A percentile compares a stretch with the other conserved stretches of the same genome.
Evolutionary conservation across 2,888 invertebrate genomes (phyloP).

Genomic region (Ceraclea dissimilis): DNA sequence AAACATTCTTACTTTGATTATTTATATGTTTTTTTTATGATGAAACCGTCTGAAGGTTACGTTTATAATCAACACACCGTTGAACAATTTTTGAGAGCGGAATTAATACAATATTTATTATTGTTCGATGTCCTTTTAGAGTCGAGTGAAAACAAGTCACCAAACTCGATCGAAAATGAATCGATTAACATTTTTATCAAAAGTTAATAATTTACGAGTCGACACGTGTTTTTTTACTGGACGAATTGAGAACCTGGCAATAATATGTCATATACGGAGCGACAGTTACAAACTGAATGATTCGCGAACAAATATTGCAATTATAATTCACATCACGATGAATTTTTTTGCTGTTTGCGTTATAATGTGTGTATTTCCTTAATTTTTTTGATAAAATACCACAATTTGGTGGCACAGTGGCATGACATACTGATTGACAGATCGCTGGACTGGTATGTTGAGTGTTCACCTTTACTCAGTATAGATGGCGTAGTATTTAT

Average conservation of each 20-base stretch:
- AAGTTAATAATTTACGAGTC: slow-evolving; percentile 25
- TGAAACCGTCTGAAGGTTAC: too few species aligned
- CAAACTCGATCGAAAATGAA: slow-evolving; percentile 4
- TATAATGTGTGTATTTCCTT: not conserved
- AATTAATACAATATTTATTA: not conserved
- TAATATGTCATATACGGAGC: slow-evolving; percentile 10
- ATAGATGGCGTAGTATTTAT: too few species aligned
- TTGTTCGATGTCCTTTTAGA: slow-evolving; percentile 1
- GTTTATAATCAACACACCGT: too few species aligned
- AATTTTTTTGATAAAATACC: slow-evolving; percentile 1
- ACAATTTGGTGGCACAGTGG: not conserved
- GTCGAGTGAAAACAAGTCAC: slow-evolving; percentile 1
- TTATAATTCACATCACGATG: slow-evolving; percentile 7
- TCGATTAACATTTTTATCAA: slow-evolving; percentile 24
- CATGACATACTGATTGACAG: not conserved
- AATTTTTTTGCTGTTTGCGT: slow-evolving; percentile 5
- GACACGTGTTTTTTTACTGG: slow-evolving; percentile 25
- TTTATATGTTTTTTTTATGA: too few species aligned
- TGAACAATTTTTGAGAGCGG: too few species aligned
- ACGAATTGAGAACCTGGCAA: not conserved
- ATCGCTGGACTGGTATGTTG: not conserved
- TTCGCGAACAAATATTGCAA: not conserved
- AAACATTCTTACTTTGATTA: too few species aligned
- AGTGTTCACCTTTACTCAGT: not conserved
- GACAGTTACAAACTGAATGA: slow-evolving; percentile 3